Evolutionary conservation across 2,113 vertebrate genomes (phyloP).

Genomic region (Colistium nudipinnis): DNA sequence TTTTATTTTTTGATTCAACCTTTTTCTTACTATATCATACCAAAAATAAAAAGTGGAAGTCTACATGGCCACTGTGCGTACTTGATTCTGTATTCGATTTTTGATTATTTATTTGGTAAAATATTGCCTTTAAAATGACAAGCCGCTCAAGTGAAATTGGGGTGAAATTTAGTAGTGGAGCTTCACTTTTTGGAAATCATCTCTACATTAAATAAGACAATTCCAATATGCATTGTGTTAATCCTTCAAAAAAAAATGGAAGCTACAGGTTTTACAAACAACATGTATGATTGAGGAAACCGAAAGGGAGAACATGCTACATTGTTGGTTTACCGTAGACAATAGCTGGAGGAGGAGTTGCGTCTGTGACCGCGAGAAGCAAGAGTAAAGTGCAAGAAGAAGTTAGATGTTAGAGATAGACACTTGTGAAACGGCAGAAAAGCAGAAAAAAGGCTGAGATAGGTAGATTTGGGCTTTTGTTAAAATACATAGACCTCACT

Average conservation of each 20-base stretch:
- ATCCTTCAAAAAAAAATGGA: constrained; percentile 1
- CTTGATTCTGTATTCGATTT: too few species aligned
- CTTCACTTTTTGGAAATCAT: rapidly evolving
- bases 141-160: neutral
- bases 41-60: neutral
- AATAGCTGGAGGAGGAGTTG: constrained; percentile 93
- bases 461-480: too few species aligned
- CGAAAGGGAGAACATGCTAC: constrained; percentile 41
- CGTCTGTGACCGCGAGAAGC: constrained; percentile 91
- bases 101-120: too few species aligned
- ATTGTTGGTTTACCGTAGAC: constrained; percentile 91
- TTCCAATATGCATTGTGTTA: neutral
- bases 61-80: too few species aligned
- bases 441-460: constrained; percentile 28
- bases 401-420: constrained; percentile 62
- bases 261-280: neutral
- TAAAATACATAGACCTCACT: too few species aligned
- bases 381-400: constrained; percentile 78
- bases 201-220: neutral
- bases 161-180: too few species aligned
- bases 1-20: neutral
- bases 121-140: too few species aligned
- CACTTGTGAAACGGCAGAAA: constrained; percentile 25
- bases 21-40: neutral
- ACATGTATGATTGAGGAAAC: neutral